Evolutionary conservation across 2,797 vertebrate species (phyloP).

Genomic region (Gallirallus australis): DNA sequence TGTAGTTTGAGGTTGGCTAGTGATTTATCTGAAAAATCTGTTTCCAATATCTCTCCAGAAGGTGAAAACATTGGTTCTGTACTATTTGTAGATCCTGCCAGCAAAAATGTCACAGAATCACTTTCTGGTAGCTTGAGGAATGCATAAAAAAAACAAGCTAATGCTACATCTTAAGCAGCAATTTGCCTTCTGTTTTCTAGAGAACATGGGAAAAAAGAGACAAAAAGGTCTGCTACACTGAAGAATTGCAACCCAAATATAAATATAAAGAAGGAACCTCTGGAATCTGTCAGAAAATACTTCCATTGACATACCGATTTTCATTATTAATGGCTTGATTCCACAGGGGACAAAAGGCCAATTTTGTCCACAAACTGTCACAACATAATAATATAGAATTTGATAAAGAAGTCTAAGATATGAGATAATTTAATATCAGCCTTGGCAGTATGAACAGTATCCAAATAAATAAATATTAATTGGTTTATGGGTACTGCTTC

Average conservation of each 20-base stretch:
- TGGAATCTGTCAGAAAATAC: neutral
- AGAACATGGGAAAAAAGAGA: neutral
- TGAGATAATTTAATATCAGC: neutral
- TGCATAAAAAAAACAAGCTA: neutral
- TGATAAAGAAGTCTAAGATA: neutral
- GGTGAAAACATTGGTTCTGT: neutral
- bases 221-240: neutral
- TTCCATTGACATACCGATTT: neutral
- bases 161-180: neutral
- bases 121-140: neutral
- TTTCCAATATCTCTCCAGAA: neutral
- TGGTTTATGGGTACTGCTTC: neutral
- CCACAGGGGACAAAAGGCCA: neutral
- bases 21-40: neutral
- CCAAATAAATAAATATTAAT: neutral
- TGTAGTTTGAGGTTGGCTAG: neutral
- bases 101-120: neutral
- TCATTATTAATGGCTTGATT: neutral
- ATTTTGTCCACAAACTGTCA: neutral
- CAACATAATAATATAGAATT: neutral
- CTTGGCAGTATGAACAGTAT: neutral
- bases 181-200: neutral
- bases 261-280: neutral
- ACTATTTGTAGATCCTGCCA: neutral
- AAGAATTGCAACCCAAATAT: neutral